Conservation (phyloP, 1,140 invertebrate genomes). For the Lanistes nyassanus region DNA sequence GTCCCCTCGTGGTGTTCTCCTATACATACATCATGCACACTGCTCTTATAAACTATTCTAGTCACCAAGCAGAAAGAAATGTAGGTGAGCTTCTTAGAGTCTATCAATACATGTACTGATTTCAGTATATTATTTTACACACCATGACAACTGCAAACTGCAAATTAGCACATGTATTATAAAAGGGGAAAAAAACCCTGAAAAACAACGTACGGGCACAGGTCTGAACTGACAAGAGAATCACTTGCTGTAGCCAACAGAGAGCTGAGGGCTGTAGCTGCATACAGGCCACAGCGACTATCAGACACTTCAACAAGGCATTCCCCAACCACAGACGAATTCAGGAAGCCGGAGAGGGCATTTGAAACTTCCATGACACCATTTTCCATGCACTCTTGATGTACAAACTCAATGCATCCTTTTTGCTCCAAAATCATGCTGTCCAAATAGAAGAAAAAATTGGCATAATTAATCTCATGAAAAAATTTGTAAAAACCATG, state of each 20-base stretch:
- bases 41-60: too few species aligned
- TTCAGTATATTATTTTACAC: too few species aligned
- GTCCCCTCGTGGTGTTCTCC: too few species aligned
- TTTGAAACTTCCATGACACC: neutral
- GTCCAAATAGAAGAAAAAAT: neutral
- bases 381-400: constrained; percentile 1
- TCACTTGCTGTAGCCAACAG: neutral
- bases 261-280: constrained; percentile 3
- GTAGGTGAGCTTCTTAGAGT: too few species aligned
- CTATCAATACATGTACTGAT: too few species aligned
- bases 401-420: neutral
- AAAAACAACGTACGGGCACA: constrained; percentile 17
- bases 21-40: too few species aligned
- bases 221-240: neutral
- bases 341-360: constrained; percentile 7
- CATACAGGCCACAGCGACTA: constrained; percentile 18
- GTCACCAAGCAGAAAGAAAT: too few species aligned
- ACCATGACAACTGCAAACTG: neutral
- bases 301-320: constrained; percentile 12
- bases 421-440: neutral
- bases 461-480: too few species aligned
- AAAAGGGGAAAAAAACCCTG: too few species aligned
- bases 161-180: neutral
- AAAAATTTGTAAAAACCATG: too few species aligned
- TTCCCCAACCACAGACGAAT: neutral